A percentile compares a stretch with the other conserved stretches of the same genome.
Evolutionary conservation across 2,797 vertebrate species (phyloP).

Genomic region (Staurois parvus): DNA sequence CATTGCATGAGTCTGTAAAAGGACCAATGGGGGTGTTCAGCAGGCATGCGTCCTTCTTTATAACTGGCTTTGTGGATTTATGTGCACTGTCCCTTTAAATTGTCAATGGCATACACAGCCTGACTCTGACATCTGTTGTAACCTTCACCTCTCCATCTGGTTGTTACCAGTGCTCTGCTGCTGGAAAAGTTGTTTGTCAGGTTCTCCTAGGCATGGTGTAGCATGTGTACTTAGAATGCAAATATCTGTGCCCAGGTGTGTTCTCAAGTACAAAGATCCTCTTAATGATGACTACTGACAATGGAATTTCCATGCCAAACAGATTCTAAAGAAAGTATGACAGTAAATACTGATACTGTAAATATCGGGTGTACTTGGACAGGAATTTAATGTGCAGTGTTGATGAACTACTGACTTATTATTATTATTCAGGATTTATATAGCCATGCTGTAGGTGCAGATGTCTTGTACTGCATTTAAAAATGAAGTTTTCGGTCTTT

Average conservation of each 20-base stretch:
- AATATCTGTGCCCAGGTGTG: constrained; percentile 19
- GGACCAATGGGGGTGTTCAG: too few relatives aligned
- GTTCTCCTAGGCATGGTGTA: constrained; percentile 4
- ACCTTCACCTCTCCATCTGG: neutral
- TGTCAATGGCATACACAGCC: neutral
- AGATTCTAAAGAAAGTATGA: neutral
- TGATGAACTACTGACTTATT: too few relatives aligned
- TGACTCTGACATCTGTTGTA: neutral
- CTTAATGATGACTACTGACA: neutral
- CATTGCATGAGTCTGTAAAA: too few relatives aligned
- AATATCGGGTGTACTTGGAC: neutral
- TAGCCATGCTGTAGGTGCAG: too few relatives aligned
- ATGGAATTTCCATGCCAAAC: neutral
- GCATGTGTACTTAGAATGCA: neutral
- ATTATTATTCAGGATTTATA: too few relatives aligned
- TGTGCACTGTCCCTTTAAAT: neutral
- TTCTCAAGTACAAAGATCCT: constrained; percentile 14
- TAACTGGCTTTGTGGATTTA: neutral
- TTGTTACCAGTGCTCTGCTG: neutral
- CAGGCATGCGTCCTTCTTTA: too few relatives aligned
- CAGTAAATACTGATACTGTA: neutral
- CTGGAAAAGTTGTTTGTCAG: constrained; percentile 35
- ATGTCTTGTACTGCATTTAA: too few relatives aligned
- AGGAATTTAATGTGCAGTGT: too few relatives aligned
- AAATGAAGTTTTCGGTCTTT: too few relatives aligned